Conservation (phyloP, 2,113 vertebrate species). For the Eonycteris spelaea region DNA sequence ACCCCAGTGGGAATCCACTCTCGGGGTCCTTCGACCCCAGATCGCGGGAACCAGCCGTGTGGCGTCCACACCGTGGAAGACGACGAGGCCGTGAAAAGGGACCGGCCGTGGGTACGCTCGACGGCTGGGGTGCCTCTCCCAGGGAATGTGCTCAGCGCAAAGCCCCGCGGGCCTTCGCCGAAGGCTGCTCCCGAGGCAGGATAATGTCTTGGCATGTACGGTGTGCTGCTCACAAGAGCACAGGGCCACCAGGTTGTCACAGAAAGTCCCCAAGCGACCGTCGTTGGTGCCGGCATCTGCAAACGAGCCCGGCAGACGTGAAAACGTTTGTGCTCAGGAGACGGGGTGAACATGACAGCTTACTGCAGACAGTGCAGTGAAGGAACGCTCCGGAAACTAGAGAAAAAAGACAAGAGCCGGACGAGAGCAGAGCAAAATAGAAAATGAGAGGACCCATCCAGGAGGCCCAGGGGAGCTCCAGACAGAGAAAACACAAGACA, state of each 20-base stretch:
- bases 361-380: no score
- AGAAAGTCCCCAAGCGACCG: not conserved
- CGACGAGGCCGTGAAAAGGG: not conserved
- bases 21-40: not conserved
- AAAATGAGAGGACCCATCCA: no score
- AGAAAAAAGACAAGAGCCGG: not conserved
- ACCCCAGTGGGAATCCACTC: not conserved
- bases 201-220: not conserved
- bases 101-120: accelerated
- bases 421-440: not conserved
- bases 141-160: not conserved
- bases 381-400: no score
- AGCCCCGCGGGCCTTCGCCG: not conserved
- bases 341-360: not conserved
- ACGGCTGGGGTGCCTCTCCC: not conserved
- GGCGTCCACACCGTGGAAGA: not conserved
- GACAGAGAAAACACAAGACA: not conserved
- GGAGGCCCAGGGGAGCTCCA: not conserved
- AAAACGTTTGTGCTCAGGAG: not conserved
- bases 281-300: not conserved
- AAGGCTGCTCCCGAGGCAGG: not conserved
- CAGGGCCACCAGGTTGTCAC: no score
- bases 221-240: not conserved
- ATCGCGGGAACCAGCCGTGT: no score
- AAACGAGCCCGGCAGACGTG: not conserved